phyloP scores from a whole-genome alignment of 2,797 vertebrate species.

The Parotocinclus haroldoi region DNA sequence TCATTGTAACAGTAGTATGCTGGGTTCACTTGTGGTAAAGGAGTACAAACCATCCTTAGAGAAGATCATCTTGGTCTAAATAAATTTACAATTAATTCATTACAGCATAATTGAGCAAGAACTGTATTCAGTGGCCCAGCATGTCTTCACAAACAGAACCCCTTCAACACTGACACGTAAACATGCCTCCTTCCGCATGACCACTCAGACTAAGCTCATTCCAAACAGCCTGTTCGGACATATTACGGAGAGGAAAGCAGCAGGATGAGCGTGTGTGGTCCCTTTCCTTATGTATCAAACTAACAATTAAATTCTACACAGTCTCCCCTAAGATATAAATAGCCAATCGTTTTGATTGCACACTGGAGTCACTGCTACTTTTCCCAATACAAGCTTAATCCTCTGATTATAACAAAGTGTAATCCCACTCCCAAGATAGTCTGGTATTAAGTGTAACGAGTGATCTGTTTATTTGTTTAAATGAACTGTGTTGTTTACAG shows the following conservation, averaged over 20 bases:
- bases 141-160: slow-evolving; percentile 17
- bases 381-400: slow-evolving; percentile 15
- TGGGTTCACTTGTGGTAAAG: too few species aligned
- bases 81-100: background rate
- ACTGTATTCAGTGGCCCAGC: slow-evolving; percentile 13
- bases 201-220: slow-evolving; percentile 31
- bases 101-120: background rate
- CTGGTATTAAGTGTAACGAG: slow-evolving; percentile 3
- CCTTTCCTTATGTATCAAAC: slow-evolving; percentile 1
- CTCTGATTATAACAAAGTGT: slow-evolving; percentile 4
- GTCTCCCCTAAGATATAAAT: slow-evolving; percentile 32
- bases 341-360: slow-evolving; percentile 23
- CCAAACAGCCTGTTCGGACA: slow-evolving; percentile 33
- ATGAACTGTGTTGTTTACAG: slow-evolving; percentile 4
- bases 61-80: background rate
- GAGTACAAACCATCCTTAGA: background rate
- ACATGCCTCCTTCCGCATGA: slow-evolving; percentile 14
- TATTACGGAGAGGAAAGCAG: slow-evolving; percentile 2
- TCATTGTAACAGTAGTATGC: too few species aligned
- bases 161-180: background rate
- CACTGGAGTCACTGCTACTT: slow-evolving; percentile 11
- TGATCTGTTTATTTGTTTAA: slow-evolving; percentile 22
- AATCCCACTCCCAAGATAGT: slow-evolving; percentile 5
- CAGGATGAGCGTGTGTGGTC: slow-evolving; percentile 37
- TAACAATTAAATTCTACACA: slow-evolving; percentile 12